Base-by-base conservation (phyloP, 1,140 invertebrate genomes). In the Drosophila ironensis region DNA sequence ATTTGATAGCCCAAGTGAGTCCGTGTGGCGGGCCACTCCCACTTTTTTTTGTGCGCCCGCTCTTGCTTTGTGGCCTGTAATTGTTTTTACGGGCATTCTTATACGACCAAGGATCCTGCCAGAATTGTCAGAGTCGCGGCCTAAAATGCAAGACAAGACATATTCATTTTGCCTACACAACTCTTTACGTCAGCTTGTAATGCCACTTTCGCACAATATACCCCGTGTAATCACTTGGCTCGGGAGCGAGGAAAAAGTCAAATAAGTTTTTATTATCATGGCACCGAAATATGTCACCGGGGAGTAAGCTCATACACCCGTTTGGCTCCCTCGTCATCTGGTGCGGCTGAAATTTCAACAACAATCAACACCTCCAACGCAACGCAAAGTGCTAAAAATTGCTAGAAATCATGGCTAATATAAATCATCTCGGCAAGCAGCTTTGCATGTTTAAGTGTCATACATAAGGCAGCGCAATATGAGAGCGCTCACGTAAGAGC, bases 401-500 rank as follows among this genome's bases (percentile, higher is more conserved):
- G 80, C 74, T 67, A 71, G 78, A 84, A 84, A 84, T 84, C 78
- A 84, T 84, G 80, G 80, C 80, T 84, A 84, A 84, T 84, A 84
- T 84, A 84, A 84, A 84, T 84, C 78, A 84, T 84, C 78, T 84
- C 72, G 78, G 78, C 78, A 84, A 84, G 78, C 78, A 84, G 80
- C 78, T 84, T 84, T 84, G 80, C 78, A 84, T 84, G 78, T 78
- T 84, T 73, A 86, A 84, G 78, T 84, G 78, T 84, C 80, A 84
- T 84, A 84, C 73, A 78, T 78, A 86, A 84, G 80, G 78, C 60
- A 48, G 57, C 68, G 77, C 67, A 63, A 77, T 77, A 77, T 77
- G 61, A 77, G 73, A 44, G 67, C 53, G 47, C 77, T 73, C 77
- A 73, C 70, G 27, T 84, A 48, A 57, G 47, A 67, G 67, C 38